Conservation (phyloP, 1,140 invertebrate species). For the Anadara kagoshimensis region DNA sequence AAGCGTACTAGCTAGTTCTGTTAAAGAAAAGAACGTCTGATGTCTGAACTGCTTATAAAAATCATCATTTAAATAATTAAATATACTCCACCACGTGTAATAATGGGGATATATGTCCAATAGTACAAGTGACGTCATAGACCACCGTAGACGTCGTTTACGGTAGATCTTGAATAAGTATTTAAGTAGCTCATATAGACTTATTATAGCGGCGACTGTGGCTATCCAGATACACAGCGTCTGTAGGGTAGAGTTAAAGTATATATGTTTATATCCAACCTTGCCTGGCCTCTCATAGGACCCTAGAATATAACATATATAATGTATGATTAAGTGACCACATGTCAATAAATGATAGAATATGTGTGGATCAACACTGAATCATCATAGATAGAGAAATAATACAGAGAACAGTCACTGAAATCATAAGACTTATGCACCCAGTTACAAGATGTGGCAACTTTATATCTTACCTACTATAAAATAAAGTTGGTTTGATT, state of each 20-base stretch:
- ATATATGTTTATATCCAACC: constrained; percentile 82
- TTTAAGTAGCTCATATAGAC: constrained; percentile 82
- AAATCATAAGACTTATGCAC: no score
- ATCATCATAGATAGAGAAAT: no score
- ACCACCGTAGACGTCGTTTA: constrained; percentile 77
- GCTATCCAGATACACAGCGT: constrained; percentile 84
- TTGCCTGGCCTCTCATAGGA: constrained; percentile 79
- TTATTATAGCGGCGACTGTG: constrained; percentile 79
- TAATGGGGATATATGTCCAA: constrained; percentile 85
- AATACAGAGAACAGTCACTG: no score
- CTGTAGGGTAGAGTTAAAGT: constrained; percentile 85
- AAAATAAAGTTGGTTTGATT: no score
- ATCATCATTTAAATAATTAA: constrained; percentile 88
- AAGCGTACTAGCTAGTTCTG: constrained; percentile 82
- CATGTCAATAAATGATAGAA: neutral
- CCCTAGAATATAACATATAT: constrained; percentile 74
- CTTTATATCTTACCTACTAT: no score
- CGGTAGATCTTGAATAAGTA: constrained; percentile 76
- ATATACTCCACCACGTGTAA: constrained; percentile 86
- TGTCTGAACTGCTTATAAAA: constrained; percentile 78
- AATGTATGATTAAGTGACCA: neutral
- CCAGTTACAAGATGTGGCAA: no score
- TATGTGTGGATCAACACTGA: neutral
- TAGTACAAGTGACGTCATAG: constrained; percentile 82
- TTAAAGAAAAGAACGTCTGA: constrained; percentile 81